Evolutionary conservation across 2,888 invertebrate genomes (phyloP).

Genomic region (Drosophila merina): DNA sequence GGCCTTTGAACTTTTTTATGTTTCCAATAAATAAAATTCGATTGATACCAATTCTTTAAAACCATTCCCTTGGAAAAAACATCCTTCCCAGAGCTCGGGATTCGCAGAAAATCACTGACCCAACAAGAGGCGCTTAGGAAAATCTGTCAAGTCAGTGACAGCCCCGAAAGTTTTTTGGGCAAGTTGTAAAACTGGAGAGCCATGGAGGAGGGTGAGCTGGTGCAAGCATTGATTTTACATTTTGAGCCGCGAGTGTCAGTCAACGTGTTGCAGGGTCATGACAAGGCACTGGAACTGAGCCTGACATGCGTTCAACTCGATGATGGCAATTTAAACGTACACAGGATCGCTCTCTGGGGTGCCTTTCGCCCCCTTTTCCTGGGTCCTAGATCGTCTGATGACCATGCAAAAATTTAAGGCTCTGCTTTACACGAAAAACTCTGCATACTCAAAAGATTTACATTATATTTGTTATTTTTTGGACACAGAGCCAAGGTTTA

Average conservation of each 20-base stretch:
- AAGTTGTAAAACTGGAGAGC: constrained; percentile 7
- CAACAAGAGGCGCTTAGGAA: constrained; percentile 32
- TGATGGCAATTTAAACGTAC: constrained; percentile 77
- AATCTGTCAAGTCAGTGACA: constrained; percentile 57
- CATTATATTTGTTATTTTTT: neutral
- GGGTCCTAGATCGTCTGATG: constrained; percentile 6
- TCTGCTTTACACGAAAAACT: neutral
- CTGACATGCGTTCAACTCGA: constrained; percentile 73
- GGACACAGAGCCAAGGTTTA: neutral
- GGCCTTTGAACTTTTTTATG: no score
- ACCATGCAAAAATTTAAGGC: neutral
- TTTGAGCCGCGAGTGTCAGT: constrained; percentile 68
- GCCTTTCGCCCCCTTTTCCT: constrained; percentile 18
- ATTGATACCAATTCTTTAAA: neutral
- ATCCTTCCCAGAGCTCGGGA: neutral
- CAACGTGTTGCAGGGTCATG: constrained; percentile 63
- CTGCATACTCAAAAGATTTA: neutral
- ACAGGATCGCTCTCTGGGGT: constrained; percentile 36
- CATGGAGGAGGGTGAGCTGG: constrained; percentile 19
- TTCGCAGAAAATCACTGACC: constrained; percentile 11
- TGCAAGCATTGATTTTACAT: constrained; percentile 69
- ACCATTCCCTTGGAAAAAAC: neutral
- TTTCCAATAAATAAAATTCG: no score
- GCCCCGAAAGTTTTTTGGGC: constrained; percentile 5
- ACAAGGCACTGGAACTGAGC: constrained; percentile 40